A percentile compares a stretch with the other conserved stretches of the same genome.
These are phyloP conservation scores for Popillia japonica DNA, from an alignment of 1,140 invertebrate species.

Conservation along the genomic window DNA sequence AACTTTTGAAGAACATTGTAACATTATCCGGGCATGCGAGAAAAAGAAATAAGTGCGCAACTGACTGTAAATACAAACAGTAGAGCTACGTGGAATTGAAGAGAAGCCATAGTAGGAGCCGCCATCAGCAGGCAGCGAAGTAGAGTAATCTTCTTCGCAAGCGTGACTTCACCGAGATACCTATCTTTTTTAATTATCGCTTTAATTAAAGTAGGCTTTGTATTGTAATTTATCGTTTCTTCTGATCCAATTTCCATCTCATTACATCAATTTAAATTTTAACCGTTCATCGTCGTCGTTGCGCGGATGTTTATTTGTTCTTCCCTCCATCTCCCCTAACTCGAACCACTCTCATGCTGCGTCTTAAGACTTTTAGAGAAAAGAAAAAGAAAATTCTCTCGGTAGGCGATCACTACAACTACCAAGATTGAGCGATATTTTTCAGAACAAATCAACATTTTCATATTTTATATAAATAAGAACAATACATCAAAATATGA, in stretches of 20 bases:
- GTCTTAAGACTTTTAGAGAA: too few species aligned
- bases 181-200: constrained; percentile 59
- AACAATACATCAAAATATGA: too few species aligned
- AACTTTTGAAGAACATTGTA: too few species aligned
- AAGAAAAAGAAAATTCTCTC: too few species aligned
- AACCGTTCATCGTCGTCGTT: constrained; percentile 43
- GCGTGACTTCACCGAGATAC: constrained; percentile 50
- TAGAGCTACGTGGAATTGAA: neutral
- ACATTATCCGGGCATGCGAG: too few species aligned
- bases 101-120: neutral
- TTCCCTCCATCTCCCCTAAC: constrained; percentile 35
- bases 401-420: too few species aligned
- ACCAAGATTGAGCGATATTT: too few species aligned
- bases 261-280: constrained; percentile 56
- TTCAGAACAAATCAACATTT: too few species aligned
- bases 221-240: constrained; percentile 54
- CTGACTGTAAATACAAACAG: too few species aligned
- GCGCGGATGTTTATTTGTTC: constrained; percentile 12
- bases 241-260: constrained; percentile 57
- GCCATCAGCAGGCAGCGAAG: neutral
- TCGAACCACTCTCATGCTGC: neutral
- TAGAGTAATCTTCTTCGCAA: constrained; percentile 46
- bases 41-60: too few species aligned
- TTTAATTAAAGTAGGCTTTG: constrained; percentile 59
- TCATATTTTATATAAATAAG: too few species aligned